A percentile compares a stretch with the other conserved stretches of the same genome.
These are phyloP conservation scores for Leptinotarsa haldemani DNA, from an alignment of 2,888 invertebrate species.

Conservation along the genomic window DNA sequence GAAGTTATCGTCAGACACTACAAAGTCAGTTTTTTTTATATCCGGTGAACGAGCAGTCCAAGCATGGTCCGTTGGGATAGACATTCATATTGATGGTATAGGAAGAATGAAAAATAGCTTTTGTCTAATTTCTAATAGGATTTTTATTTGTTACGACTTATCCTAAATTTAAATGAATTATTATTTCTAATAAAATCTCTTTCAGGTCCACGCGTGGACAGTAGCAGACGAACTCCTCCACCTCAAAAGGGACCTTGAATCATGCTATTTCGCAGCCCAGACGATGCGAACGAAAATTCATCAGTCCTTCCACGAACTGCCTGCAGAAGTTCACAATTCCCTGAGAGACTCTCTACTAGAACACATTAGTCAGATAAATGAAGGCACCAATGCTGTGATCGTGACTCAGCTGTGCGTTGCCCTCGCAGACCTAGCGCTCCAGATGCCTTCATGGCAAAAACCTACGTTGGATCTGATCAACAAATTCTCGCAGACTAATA, in stretches of 20 bases:
- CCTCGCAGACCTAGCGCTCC: conserved; percentile 91
- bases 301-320: conserved; percentile 90
- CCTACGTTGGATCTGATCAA: conserved; percentile 87
- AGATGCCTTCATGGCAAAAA: conserved; percentile 93
- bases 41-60: too few relatives aligned
- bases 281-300: conserved; percentile 97
- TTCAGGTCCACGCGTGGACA: conserved; percentile 96
- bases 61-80: too few relatives aligned
- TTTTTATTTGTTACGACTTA: too few relatives aligned
- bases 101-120: too few relatives aligned
- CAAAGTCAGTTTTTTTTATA: too few relatives aligned
- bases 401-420: conserved; percentile 94
- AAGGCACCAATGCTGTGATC: conserved; percentile 84
- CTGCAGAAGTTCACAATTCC: conserved; percentile 83
- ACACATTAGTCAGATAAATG: conserved; percentile 85
- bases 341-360: conserved; percentile 90
- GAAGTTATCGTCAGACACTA: too few relatives aligned
- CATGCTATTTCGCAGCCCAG: conserved; percentile 98
- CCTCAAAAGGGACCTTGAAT: conserved; percentile 87
- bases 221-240: conserved; percentile 94
- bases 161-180: too few relatives aligned
- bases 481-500: conserved; percentile 76
- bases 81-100: too few relatives aligned
- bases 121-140: too few relatives aligned
- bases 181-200: background rate